phyloP scores from a whole-genome alignment of 2,113 vertebrate genomes.

The Sylvietta virens region DNA sequence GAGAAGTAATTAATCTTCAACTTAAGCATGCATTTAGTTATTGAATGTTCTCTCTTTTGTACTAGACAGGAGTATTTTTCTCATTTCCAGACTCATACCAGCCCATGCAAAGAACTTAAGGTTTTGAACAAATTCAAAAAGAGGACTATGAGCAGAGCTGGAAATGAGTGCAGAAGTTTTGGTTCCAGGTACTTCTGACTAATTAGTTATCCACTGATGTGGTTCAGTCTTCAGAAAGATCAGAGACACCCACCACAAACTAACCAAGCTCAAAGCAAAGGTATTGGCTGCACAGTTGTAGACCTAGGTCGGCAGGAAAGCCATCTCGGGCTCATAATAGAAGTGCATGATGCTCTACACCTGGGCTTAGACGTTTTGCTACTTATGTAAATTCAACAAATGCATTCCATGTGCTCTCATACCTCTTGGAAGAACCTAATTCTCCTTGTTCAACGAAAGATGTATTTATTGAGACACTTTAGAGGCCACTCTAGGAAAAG shows the following conservation, averaged over 20 bases:
- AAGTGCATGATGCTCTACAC: not conserved
- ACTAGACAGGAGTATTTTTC: not conserved
- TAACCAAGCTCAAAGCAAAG: not conserved
- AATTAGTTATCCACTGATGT: not conserved
- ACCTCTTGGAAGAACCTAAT: not conserved
- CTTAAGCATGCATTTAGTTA: accelerated
- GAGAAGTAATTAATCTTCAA: not conserved
- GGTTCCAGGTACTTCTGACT: not conserved
- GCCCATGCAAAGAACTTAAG: not conserved
- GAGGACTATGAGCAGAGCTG: not conserved
- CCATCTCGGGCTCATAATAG: accelerated
- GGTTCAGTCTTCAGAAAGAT: not conserved
- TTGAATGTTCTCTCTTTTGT: not conserved
- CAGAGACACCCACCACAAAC: accelerated
- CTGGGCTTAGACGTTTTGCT: not conserved
- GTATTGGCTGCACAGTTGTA: not conserved
- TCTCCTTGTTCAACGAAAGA: not conserved
- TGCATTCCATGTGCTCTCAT: not conserved
- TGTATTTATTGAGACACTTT: not conserved
- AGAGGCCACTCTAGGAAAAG: not conserved
- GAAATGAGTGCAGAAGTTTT: not conserved
- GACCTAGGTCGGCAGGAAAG: not conserved
- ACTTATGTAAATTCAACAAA: not conserved
- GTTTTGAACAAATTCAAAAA: not conserved
- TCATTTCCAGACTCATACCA: not conserved